Base-by-base conservation (phyloP, 2,113 vertebrate genomes). In the Oophaga pumilio region DNA sequence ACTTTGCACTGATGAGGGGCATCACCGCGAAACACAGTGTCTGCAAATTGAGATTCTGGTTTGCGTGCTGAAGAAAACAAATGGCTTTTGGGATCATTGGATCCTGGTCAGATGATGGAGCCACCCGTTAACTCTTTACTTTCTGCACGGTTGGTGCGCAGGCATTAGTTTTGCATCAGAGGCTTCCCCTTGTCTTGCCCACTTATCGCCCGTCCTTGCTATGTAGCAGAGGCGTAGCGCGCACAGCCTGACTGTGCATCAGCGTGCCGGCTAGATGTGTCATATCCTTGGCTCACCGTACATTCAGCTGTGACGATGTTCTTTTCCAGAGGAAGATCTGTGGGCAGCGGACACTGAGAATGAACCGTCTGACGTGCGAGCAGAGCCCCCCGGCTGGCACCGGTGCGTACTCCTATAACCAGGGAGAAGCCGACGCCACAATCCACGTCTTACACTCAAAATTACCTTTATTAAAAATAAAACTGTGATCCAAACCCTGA, bases 391-490 rank as follows among this genome's bases (percentile, higher is more conserved):
- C 56, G 22, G 66, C 28, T 82, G 78, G 77, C 52, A 6, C 12
- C 49, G 78, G 66, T 87, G 86, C 14, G 56, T 52, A 1, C 43
- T 86, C 8, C 18, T 68, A 15, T 86, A 66, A 43, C 26, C 26
- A 43, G 22, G 10, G 49, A 69, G 62, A 69, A 68, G n/a, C 22
- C 77, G 4, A 13, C 81, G 12, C 15, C 60, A 5, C 26, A 53
- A 15, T 43, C 28, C 24, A 53, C 26, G 17, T 17, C 10, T 69
- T 85, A 85, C 82, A 85, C 76, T 52, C n/a, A 50, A 85, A 85
- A 68, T 62, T 56, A 79, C 60, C 52, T 85, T 80, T 80, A 79
- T 85, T 89, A 89, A 85, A 89, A 85, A 89, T 85, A 89, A 85
- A 85, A 85, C 71, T 85, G 82, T 62, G 60, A 68, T 68, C 26